Conservation (phyloP, 2,888 invertebrate genomes). For the Caenorhabditis wallacei region DNA sequence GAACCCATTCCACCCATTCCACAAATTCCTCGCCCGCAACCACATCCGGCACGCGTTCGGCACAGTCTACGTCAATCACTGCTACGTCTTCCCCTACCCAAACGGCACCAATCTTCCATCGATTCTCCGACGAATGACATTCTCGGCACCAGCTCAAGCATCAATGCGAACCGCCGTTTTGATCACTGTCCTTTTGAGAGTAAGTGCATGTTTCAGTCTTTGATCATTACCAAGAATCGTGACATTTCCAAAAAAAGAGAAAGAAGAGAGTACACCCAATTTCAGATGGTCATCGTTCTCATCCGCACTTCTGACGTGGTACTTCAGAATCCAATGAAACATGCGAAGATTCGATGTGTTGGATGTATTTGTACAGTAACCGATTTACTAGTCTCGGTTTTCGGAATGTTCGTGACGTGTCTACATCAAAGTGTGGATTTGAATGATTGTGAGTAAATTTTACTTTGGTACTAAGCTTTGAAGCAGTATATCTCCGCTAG, state of each 20-base stretch:
- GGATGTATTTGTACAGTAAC: slow-evolving; percentile 34
- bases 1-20: slow-evolving; percentile 45
- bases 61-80: slow-evolving; percentile 45
- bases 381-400: slow-evolving; percentile 31
- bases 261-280: too few relatives aligned
- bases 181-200: slow-evolving; percentile 48
- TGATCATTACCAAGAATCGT: not conserved
- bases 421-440: slow-evolving; percentile 48
- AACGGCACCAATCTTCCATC: slow-evolving; percentile 50
- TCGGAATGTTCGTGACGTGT: slow-evolving; percentile 49
- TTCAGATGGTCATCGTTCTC: slow-evolving; percentile 39
- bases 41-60: slow-evolving; percentile 52
- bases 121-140: slow-evolving; percentile 56
- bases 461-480: too few relatives aligned
- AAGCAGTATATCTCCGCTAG: too few relatives aligned
- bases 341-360: slow-evolving; percentile 22
- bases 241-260: not conserved
- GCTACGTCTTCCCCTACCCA: slow-evolving; percentile 57
- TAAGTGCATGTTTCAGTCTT: slow-evolving; percentile 10
- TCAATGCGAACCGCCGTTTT: slow-evolving; percentile 56
- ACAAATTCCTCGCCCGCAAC: slow-evolving; percentile 38
- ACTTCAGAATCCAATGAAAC: slow-evolving; percentile 34
- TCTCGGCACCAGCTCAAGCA: slow-evolving; percentile 49
- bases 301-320: slow-evolving; percentile 42
- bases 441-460: slow-evolving; percentile 45